A percentile compares a stretch with the other conserved stretches of the same genome.
phyloP scores from a whole-genome alignment of 2,113 vertebrate species.

The Silurus glanis region DNA sequence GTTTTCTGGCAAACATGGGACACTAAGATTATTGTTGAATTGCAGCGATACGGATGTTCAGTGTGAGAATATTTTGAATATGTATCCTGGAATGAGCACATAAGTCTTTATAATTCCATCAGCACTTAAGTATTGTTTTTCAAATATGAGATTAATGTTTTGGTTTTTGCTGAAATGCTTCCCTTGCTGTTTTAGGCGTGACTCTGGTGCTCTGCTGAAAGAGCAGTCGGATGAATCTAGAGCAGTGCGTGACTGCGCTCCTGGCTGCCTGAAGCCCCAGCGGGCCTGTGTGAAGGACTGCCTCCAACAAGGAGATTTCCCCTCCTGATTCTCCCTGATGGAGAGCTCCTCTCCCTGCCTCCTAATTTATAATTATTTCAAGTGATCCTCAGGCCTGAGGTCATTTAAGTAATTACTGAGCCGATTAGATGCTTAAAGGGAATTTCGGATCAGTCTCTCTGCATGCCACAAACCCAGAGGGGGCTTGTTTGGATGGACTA shows the following conservation, averaged over 20 bases:
- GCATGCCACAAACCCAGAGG: conserved; percentile 46
- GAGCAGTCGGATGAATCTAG: conserved; percentile 32
- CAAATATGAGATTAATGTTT: not conserved
- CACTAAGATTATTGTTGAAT: not conserved
- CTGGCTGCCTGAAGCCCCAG: conserved; percentile 39
- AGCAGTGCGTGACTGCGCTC: conserved; percentile 19
- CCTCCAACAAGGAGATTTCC: conserved; percentile 53
- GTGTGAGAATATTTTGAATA: not conserved
- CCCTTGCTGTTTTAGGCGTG: not conserved
- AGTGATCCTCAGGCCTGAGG: conserved; percentile 58
- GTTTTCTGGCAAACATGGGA: not conserved
- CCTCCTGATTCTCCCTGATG: conserved; percentile 46
- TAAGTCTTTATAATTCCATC: not conserved
- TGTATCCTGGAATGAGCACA: not conserved
- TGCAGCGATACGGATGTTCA: not conserved
- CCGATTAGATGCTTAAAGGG: conserved; percentile 61
- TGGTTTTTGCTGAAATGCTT: not conserved
- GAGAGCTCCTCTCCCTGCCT: conserved; percentile 47
- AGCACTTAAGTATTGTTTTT: not conserved
- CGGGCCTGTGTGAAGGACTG: conserved; percentile 43
- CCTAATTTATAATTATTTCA: conserved; percentile 59
- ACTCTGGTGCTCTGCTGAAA: not conserved
- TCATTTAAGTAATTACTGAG: conserved; percentile 63
- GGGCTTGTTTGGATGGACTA: conserved; percentile 51
- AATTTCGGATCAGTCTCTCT: conserved; percentile 53